These are phyloP conservation scores for Psittacula derbiana DNA, from an alignment of 2,797 vertebrate genomes.

Conservation along the genomic window DNA sequence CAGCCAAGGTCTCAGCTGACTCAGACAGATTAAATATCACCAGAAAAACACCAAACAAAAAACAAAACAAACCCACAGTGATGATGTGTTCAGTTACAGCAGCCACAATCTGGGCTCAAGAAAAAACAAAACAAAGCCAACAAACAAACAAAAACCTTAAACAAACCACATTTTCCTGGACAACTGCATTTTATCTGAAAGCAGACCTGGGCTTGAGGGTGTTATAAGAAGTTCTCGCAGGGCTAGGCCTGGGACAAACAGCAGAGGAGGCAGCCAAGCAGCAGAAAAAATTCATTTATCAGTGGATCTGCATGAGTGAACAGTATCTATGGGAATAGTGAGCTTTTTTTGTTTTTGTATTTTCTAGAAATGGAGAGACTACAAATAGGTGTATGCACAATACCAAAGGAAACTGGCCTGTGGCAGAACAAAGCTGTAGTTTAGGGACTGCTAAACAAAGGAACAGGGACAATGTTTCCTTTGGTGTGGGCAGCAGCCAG, in stretches of 20 bases:
- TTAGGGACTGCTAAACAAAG: background rate
- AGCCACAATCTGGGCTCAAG: background rate
- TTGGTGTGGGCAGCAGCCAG: background rate
- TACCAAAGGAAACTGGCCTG: background rate
- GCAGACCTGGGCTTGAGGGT: background rate
- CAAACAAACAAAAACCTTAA: background rate
- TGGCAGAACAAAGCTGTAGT: background rate
- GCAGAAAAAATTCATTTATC: background rate
- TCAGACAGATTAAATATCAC: background rate
- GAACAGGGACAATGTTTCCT: background rate
- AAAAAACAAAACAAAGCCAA: background rate
- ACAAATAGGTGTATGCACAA: background rate
- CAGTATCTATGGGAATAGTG: background rate
- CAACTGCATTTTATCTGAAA: background rate
- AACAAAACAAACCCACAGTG: background rate
- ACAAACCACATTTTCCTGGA: background rate
- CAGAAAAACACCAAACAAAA: background rate
- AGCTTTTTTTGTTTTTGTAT: background rate
- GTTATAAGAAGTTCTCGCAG: background rate
- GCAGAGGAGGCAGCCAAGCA: background rate
- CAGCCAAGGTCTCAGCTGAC: slow-evolving; percentile 27
- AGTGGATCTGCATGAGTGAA: background rate
- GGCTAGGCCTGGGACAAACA: background rate
- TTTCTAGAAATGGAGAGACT: background rate
- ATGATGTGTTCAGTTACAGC: background rate